Base-by-base conservation (phyloP, 2,888 invertebrate genomes). In the Tyria jacobaeae region DNA sequence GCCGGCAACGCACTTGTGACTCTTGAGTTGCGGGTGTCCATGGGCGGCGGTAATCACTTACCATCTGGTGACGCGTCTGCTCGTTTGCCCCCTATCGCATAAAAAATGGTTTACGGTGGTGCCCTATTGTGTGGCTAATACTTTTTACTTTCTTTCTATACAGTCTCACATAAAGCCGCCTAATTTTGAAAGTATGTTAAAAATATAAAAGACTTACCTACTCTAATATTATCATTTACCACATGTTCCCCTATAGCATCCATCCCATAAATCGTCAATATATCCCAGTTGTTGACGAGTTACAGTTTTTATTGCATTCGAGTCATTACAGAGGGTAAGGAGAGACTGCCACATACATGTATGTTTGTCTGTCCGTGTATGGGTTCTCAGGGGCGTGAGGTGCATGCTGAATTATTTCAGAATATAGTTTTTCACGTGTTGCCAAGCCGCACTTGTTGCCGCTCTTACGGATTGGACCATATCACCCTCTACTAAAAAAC, bases 271-370 rank as follows among this genome's bases (percentile, higher is more conserved):
- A 82, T 81, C 75, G 64, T 75, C 70, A 75, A 78, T 80, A 75
- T 67, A 67, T 73, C 70, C 73, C 77, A 66, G 68, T 75, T 78
- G 84, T 70, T 88, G 88, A 89, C 85, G 87, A 86, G 86, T 83
- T 83, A 79, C 82, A 81, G 81, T 87, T 89, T 88, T 89, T 89
- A 89, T 87, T 86, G 82, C 84, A 62, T 75, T 79, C 81, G 80
- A 82, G 85, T 82, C 79, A 81, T 82, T 82, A 80, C 62, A 73
- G 73, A 69, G 57, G 68, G 64, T 55, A 64, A 65, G 68, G 72
- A 69, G 68, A 70, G 64, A 59, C 60, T 57, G 57, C 64, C 69
- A 64, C 56, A 61, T 73, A 68, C 69, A 75, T 65, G 64, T 64
- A 76, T 41, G 63, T 69, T 66, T 65, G 67, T 67, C 49, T 68